A percentile compares a stretch with the other conserved stretches of the same genome.
Evolutionary conservation across 2,888 invertebrate species (phyloP).

Genomic region (Polydesmus complanatus): DNA sequence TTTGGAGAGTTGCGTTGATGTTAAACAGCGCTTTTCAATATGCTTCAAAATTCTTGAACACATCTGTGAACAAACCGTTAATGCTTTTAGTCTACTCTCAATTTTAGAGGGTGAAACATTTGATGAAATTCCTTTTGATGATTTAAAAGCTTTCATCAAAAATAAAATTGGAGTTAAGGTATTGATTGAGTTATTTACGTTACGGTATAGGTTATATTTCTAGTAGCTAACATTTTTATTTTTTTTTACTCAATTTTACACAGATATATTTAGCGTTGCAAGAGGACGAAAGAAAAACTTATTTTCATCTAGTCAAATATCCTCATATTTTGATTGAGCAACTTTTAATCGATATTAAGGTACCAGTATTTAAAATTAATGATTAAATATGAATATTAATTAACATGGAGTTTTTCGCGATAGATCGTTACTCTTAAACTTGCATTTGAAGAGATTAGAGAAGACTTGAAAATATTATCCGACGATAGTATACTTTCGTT

Average conservation of each 20-base stretch:
- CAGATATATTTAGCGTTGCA: constrained; percentile 12
- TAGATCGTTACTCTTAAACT: constrained; percentile 47
- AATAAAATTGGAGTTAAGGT: constrained; percentile 12
- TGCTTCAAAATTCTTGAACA: background rate
- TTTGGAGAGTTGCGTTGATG: background rate
- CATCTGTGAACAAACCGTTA: background rate
- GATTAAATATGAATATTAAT: no score
- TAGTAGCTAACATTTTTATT: background rate
- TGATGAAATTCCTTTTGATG: background rate
- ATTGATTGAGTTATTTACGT: no score
- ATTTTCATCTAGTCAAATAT: constrained; percentile 22
- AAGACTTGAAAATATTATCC: constrained; percentile 1
- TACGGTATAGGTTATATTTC: no score
- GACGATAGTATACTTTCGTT: constrained; percentile 5
- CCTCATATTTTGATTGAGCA: constrained; percentile 71
- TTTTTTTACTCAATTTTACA: no score
- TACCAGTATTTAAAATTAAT: no score
- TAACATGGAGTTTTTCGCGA: no score
- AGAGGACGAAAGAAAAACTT: constrained; percentile 9
- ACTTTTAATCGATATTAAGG: constrained; percentile 61
- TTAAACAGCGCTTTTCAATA: background rate
- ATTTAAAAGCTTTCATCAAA: background rate
- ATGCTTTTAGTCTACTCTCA: background rate
- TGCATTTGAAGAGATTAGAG: constrained; percentile 8
- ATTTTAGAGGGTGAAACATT: constrained; percentile 1